These are phyloP conservation scores for Cheirogaleus medius DNA, from an alignment of 2,113 vertebrate genomes.

Conservation along the genomic window DNA sequence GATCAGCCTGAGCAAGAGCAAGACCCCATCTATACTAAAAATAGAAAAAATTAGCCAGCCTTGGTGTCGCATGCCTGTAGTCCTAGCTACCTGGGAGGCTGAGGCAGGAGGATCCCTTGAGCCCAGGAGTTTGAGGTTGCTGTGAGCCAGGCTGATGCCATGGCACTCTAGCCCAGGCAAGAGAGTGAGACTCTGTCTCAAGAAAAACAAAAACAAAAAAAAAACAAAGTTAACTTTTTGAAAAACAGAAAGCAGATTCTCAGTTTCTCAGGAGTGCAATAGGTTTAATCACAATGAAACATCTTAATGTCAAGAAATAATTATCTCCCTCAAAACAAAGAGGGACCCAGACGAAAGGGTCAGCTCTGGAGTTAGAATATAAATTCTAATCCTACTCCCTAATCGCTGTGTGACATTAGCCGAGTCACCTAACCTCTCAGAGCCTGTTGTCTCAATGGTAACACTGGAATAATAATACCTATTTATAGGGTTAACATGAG, in stretches of 20 bases:
- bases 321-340: neutral
- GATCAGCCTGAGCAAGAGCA: too few relatives aligned
- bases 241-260: neutral
- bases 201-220: too few relatives aligned
- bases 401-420: neutral
- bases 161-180: too few relatives aligned
- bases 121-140: too few relatives aligned
- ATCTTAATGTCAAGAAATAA: neutral
- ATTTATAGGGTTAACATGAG: neutral
- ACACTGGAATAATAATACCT: neutral
- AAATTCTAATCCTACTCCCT: neutral
- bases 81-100: too few relatives aligned
- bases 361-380: neutral
- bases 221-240: too few relatives aligned
- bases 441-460: neutral
- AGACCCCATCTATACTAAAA: too few relatives aligned
- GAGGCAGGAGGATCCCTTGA: too few relatives aligned
- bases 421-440: neutral
- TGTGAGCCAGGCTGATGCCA: too few relatives aligned
- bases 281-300: neutral
- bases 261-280: neutral
- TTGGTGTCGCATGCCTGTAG: too few relatives aligned
- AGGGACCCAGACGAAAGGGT: neutral
- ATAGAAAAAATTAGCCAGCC: too few relatives aligned
- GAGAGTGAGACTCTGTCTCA: too few relatives aligned